Percentiles rank a stretch among this genome's conserved stretches.
Conservation (phyloP, 1,140 invertebrate genomes). For the Drosophila melanica region DNA sequence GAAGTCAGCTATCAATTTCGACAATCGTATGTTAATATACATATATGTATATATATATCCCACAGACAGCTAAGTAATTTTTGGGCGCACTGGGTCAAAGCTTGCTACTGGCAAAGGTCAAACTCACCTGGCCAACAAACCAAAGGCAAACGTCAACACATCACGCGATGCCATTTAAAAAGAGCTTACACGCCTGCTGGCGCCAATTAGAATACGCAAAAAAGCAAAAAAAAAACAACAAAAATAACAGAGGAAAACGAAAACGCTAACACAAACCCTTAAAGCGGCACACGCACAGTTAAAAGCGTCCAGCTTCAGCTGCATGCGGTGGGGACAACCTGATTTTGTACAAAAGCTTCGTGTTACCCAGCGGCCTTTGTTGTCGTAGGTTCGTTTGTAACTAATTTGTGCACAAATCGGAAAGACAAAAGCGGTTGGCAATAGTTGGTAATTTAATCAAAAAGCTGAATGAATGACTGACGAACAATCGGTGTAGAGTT, state of each 20-base stretch:
- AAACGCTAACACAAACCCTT: constrained; percentile 38
- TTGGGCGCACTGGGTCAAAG: constrained; percentile 25
- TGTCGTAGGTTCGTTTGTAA: constrained; percentile 79
- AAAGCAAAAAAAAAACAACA: constrained; percentile 25
- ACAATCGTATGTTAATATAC: constrained; percentile 14
- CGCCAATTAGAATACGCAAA: constrained; percentile 57
- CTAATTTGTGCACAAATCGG: constrained; percentile 77
- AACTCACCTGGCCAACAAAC: constrained; percentile 1
- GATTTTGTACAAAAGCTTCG: constrained; percentile 56
- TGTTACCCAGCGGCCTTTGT: constrained; percentile 71
- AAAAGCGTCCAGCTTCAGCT: background rate
- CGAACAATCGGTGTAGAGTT: too few species aligned
- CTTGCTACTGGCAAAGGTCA: constrained; percentile 25
- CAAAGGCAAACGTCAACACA: constrained; percentile 34
- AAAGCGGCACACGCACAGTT: constrained; percentile 49
- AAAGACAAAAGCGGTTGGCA: constrained; percentile 63
- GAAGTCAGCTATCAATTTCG: constrained; percentile 18
- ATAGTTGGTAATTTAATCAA: constrained; percentile 60
- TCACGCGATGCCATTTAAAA: constrained; percentile 62
- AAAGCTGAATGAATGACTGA: constrained; percentile 7
- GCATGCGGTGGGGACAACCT: constrained; percentile 30
- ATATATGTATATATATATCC: background rate
- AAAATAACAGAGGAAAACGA: constrained; percentile 5
- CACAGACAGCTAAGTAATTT: background rate
- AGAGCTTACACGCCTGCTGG: constrained; percentile 26